Base-by-base conservation (phyloP, 2,113 vertebrate species). In the Canis aureus region DNA sequence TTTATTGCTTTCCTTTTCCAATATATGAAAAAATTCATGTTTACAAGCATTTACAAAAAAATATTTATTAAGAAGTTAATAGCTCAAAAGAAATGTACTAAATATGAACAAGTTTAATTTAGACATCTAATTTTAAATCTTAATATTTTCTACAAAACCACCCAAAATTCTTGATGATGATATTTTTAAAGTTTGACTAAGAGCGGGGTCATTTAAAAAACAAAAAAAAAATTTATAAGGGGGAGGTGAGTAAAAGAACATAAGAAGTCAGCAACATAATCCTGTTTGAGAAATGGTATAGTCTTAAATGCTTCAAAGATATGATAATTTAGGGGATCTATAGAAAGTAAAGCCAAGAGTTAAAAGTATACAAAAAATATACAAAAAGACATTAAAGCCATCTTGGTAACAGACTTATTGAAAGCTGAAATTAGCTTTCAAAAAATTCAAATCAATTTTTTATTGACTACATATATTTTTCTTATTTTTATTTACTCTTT, bases 81-180 rank as follows among this genome's bases (percentile, higher is more conserved):
- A 81, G 62, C 27, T 76, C 94, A 59, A 82, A 94, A 83, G 16
- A 57, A 78, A 22, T 35, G 95, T 5, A 82, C 91, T 95, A 89
- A 97, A 94, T 25, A 91, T 55, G 91, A 94, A 93, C 35, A 94
- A 91, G 8, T 84, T 71, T 95, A 94, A 95, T 81, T 91, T 67
- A 90, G 49, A 86, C 51, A 79, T 32, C 19, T 57, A 22, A 55
- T 90, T 92, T 96, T 60, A 80, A 62, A 96, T 91, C 80, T 59
- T 82, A 86, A 79, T 88, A 92, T 73, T 95, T 97, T 80, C 86
- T 80, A 93, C 85, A 29, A 85, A 95, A 38, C 51, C 3, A 85
- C 32, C 49, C 64, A 49, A 95, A 86, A 93, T 62, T 83, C 19
- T 62, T 84, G 25, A 53, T 22, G 38, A 84, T 64, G n/a, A 15